Percentiles rank a stretch among this genome's conserved stretches.
These are phyloP conservation scores for Porites rus DNA, from an alignment of 92 coral and sea anemone genomes.

Conservation along the genomic window DNA sequence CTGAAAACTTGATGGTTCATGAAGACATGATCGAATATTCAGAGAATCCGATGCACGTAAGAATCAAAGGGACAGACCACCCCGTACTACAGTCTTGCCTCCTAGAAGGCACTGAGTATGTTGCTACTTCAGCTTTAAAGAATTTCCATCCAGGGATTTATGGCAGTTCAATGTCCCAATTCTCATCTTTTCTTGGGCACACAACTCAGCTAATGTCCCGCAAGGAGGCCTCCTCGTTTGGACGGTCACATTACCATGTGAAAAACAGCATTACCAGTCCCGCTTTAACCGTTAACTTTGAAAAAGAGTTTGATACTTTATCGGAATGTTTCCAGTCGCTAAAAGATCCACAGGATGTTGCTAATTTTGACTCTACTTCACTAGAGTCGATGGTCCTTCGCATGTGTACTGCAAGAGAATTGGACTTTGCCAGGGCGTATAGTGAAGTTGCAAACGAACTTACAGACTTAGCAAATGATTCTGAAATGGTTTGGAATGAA, in stretches of 20 bases:
- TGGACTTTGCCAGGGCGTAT: conserved; percentile 1
- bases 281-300: not conserved
- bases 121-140: conserved; percentile 62
- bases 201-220: not conserved
- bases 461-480: not conserved
- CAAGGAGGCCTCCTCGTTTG: not conserved
- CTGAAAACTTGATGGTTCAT: conserved; percentile 39
- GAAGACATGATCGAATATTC: conserved; percentile 32
- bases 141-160: conserved; percentile 67
- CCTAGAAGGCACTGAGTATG: conserved; percentile 47
- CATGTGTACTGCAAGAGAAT: not conserved
- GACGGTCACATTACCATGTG: not conserved
- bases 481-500: not conserved
- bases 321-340: not conserved
- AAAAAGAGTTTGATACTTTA: not conserved
- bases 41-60: conserved; percentile 44
- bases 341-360: not conserved
- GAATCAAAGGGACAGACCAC: conserved; percentile 65
- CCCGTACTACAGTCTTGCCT: conserved; percentile 63
- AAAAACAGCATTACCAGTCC: conserved; percentile 3
- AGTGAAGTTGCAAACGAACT: not conserved
- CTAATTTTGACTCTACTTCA: not conserved
- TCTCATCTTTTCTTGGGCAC: not conserved
- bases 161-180: conserved; percentile 7
- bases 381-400: not conserved